A percentile compares a stretch with the other conserved stretches of the same genome.
phyloP scores from a whole-genome alignment of 2,888 invertebrate genomes.

The Synergus itoensis region DNA sequence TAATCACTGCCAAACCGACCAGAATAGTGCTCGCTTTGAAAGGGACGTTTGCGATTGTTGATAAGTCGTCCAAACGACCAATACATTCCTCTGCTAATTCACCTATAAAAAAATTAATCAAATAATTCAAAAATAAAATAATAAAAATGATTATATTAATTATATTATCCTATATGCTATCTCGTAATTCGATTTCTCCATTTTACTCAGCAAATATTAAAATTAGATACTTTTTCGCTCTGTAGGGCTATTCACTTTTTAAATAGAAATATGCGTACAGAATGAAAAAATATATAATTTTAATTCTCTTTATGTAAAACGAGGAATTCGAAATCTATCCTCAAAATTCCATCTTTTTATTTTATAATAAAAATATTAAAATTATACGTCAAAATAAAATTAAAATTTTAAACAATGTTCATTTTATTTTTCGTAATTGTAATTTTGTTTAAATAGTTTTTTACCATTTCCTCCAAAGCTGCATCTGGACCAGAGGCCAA shows the following conservation, averaged over 20 bases:
- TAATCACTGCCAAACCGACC: conserved; percentile 90
- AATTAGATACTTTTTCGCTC: no score
- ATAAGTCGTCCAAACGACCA: conserved; percentile 90
- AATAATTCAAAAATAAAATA: not conserved
- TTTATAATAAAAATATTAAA: not conserved
- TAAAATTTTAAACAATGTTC: not conserved
- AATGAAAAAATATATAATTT: no score
- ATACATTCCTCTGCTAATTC: conserved; percentile 90
- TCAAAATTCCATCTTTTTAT: no score
- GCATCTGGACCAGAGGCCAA: conserved; percentile 96
- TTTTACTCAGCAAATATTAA: no score
- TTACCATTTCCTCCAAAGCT: conserved; percentile 78
- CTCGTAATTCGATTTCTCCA: no score
- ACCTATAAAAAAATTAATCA: conserved; percentile 76
- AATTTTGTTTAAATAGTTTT: conserved; percentile 17
- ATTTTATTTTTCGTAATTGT: not conserved
- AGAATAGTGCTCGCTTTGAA: conserved; percentile 93
- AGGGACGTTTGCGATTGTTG: conserved; percentile 89
- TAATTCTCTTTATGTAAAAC: no score
- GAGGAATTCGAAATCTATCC: no score
- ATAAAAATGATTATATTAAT: no score
- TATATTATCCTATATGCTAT: no score
- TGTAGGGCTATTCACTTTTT: no score
- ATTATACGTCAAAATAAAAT: not conserved
- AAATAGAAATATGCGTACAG: no score